Evolutionary conservation across 2,113 vertebrate species (phyloP).

Genomic region (Poicephalus meyeri): DNA sequence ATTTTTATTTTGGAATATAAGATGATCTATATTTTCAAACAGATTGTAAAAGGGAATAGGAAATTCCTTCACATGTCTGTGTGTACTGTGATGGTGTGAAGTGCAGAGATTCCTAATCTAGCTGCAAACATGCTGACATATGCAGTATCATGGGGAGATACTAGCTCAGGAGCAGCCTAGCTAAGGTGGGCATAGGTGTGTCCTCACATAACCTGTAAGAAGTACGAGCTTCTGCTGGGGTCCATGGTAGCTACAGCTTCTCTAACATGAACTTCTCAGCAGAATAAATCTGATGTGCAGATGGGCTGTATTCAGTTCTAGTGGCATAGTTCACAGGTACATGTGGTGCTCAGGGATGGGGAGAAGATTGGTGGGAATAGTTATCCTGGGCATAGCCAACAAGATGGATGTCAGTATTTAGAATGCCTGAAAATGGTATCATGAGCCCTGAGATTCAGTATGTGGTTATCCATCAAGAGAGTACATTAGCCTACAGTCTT

Average conservation of each 20-base stretch:
- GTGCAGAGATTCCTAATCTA: background rate
- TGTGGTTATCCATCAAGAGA: background rate
- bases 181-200: background rate
- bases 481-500: background rate
- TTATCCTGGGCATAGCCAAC: background rate
- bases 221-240: background rate
- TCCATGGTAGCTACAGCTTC: rapidly evolving
- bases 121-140: background rate
- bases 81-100: background rate
- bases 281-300: background rate
- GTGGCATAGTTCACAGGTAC: background rate
- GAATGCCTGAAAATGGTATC: background rate
- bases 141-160: rapidly evolving
- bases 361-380: background rate
- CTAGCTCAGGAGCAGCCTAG: background rate
- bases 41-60: background rate
- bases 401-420: background rate
- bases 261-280: background rate
- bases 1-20: background rate
- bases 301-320: background rate
- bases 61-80: background rate
- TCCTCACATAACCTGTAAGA: background rate
- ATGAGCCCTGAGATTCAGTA: background rate
- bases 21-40: background rate
- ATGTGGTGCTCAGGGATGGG: background rate